Conservation (phyloP, 2,888 invertebrate genomes). For the Altica lythri region DNA sequence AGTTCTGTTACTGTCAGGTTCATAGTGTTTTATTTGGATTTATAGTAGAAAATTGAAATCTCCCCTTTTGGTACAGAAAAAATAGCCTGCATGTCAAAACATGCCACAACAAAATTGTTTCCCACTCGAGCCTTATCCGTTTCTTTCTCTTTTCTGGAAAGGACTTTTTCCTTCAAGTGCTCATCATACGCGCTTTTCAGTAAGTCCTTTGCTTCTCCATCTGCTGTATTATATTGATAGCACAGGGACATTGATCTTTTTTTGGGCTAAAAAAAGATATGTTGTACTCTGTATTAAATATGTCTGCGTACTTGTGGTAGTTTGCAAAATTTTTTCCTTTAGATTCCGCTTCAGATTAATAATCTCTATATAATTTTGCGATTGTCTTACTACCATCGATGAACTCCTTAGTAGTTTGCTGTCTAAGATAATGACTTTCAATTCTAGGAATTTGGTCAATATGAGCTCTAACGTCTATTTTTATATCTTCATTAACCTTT, state of each 20-base stretch:
- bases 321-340: slow-evolving; percentile 8
- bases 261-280: slow-evolving; percentile 6
- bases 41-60: slow-evolving; percentile 14
- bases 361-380: slow-evolving; percentile 6
- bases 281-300: slow-evolving; percentile 16
- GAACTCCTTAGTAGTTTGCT: slow-evolving; percentile 12
- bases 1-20: slow-evolving; percentile 9
- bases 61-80: slow-evolving; percentile 6
- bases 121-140: slow-evolving; percentile 1
- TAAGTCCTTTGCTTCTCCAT: slow-evolving; percentile 5
- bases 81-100: too few species aligned
- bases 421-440: slow-evolving; percentile 11
- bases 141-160: slow-evolving; percentile 16
- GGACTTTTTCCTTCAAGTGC: slow-evolving; percentile 10
- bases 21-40: slow-evolving; percentile 12
- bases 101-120: slow-evolving; percentile 10
- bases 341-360: not conserved
- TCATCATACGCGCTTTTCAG: not conserved
- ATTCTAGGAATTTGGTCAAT: slow-evolving; percentile 17
- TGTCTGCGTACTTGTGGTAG: slow-evolving; percentile 20
- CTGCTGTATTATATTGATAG: slow-evolving; percentile 3
- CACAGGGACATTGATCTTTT: slow-evolving; percentile 11
- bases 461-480: slow-evolving; percentile 5
- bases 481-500: slow-evolving; percentile 4
- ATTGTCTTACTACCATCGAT: slow-evolving; percentile 16